phyloP scores from a whole-genome alignment of 2,888 invertebrate species.

The Desoria tigrina region DNA sequence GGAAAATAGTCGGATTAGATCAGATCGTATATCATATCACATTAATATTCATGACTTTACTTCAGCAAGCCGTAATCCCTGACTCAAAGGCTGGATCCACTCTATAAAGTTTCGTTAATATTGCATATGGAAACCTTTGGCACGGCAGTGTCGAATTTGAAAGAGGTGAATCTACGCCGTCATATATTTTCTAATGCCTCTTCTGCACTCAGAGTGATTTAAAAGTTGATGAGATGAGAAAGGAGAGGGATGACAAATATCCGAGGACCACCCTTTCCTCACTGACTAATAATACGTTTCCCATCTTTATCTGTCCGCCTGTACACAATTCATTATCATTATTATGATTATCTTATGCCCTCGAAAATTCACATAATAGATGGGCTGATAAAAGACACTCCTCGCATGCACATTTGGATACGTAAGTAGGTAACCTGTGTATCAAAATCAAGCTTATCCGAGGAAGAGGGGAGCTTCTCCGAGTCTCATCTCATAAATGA shows the following conservation, averaged over 20 bases:
- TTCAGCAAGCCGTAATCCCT: neutral
- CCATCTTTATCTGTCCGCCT: constrained; percentile 20
- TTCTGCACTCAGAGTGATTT: constrained; percentile 14
- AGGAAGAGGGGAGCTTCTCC: neutral
- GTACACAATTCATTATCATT: constrained; percentile 23
- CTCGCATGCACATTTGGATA: neutral
- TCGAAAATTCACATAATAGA: constrained; percentile 1
- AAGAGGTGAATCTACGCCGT: too few relatives aligned
- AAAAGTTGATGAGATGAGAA: constrained; percentile 22
- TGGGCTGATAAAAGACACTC: constrained; percentile 9
- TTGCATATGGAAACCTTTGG: neutral
- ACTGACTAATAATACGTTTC: constrained; percentile 20
- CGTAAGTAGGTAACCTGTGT: neutral
- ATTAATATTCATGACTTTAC: constrained; percentile 3
- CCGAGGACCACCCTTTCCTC: constrained; percentile 16
- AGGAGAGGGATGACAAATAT: constrained; percentile 22
- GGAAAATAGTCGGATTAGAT: constrained; percentile 9
- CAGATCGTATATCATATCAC: constrained; percentile 11
- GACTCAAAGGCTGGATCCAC: too few relatives aligned
- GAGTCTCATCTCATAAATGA: constrained; percentile 10
- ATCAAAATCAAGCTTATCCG: neutral
- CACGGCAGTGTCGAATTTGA: neutral
- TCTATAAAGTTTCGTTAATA: too few relatives aligned
- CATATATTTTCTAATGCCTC: too few relatives aligned
- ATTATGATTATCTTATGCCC: constrained; percentile 12